phyloP scores from a whole-genome alignment of 2,113 vertebrate genomes.

The Sinocyclocheilus rhinocerous region DNA sequence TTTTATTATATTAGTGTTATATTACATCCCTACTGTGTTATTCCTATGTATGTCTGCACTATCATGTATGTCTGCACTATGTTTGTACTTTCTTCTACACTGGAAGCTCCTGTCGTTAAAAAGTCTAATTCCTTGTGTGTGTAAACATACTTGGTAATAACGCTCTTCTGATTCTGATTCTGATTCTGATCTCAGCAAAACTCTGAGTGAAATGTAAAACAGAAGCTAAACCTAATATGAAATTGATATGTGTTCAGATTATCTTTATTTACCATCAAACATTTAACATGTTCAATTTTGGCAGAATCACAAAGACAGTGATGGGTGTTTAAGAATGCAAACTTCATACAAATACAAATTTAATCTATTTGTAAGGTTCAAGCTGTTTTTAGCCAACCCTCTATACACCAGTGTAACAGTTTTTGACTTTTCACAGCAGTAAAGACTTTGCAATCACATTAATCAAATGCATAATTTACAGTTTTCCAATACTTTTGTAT shows the following conservation, averaged over 20 bases:
- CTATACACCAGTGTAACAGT: neutral
- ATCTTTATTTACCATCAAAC: neutral
- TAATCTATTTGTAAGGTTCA: neutral
- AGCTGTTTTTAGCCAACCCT: neutral
- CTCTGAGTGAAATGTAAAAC: neutral
- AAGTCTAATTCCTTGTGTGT: too few relatives aligned
- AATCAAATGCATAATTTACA: too few relatives aligned
- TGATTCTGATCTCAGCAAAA: neutral
- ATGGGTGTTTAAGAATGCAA: neutral
- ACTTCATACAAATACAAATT: neutral
- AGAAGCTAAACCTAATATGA: neutral
- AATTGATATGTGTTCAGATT: neutral
- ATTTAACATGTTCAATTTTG: neutral
- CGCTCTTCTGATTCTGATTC: too few relatives aligned
- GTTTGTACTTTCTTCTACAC: too few relatives aligned
- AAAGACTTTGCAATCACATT: neutral
- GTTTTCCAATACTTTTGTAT: too few relatives aligned
- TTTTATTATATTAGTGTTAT: too few relatives aligned
- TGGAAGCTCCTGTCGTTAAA: too few relatives aligned
- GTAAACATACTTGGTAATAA: too few relatives aligned
- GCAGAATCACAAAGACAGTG: neutral
- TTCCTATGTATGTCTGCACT: too few relatives aligned
- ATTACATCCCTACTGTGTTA: too few relatives aligned
- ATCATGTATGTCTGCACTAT: too few relatives aligned
- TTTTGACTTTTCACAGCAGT: too few relatives aligned